A percentile compares a stretch with the other conserved stretches of the same genome.
Conservation (phyloP, 2,797 vertebrate species). For the Potorous gilbertii region DNA sequence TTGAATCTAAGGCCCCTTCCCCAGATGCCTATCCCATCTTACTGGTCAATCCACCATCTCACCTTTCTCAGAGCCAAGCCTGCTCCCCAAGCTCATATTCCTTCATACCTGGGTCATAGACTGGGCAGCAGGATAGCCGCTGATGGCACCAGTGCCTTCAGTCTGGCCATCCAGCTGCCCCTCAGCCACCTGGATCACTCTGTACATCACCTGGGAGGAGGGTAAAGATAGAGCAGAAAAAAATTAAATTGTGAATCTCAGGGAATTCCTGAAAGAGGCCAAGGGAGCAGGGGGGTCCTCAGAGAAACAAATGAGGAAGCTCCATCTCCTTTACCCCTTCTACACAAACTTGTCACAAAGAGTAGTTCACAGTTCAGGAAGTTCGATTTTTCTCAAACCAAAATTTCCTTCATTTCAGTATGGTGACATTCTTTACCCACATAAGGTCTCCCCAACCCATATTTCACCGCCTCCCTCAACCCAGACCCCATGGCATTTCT, state of each 20-base stretch:
- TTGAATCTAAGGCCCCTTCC: background rate
- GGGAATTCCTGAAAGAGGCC: background rate
- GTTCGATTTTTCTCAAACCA: background rate
- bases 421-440: background rate
- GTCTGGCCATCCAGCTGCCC: slow-evolving; percentile 94
- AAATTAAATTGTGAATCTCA: background rate
- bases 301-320: background rate
- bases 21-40: background rate
- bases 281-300: background rate
- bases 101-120: slow-evolving; percentile 87
- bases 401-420: background rate
- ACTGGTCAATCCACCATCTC: background rate
- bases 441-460: slow-evolving; percentile 32
- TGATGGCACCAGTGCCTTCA: slow-evolving; percentile 92
- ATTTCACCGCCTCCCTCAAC: slow-evolving; percentile 60
- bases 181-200: slow-evolving; percentile 96
- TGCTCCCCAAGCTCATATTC: background rate
- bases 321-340: background rate
- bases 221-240: background rate
- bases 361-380: background rate
- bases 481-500: slow-evolving; percentile 60
- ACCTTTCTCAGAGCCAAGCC: background rate
- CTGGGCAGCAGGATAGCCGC: slow-evolving; percentile 92
- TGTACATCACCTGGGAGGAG: slow-evolving; percentile 92
- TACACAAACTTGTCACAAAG: background rate